Percentiles rank a stretch among this genome's conserved stretches.
Conservation (phyloP, 2,888 invertebrate genomes). For the Danaus chrysippus region DNA sequence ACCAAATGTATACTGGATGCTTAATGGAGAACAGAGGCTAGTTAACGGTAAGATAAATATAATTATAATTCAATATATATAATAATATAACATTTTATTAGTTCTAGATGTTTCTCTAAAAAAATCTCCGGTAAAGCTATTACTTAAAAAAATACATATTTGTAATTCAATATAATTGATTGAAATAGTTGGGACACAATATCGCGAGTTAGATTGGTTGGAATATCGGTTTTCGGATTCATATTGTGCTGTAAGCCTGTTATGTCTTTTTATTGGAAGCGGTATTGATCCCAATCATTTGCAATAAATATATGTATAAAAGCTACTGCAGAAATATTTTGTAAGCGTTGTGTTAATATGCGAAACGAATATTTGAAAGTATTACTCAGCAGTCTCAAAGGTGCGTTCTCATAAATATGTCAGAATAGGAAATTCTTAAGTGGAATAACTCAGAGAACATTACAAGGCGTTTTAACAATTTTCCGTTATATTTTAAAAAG, state of each 20-base stretch:
- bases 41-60: conserved; percentile 75
- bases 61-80: background rate
- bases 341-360: too few species aligned
- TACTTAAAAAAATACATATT: too few species aligned
- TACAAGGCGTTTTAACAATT: conserved; percentile 18
- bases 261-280: background rate
- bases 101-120: background rate
- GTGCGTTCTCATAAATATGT: conserved; percentile 1
- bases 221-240: background rate
- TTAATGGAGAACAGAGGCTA: conserved; percentile 81
- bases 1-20: conserved; percentile 87
- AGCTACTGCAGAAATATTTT: background rate
- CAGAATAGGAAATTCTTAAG: background rate
- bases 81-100: background rate
- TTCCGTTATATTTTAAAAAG: conserved; percentile 19
- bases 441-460: conserved; percentile 11
- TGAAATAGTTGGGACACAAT: background rate
- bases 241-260: background rate
- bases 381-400: too few species aligned
- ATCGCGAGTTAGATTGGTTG: background rate
- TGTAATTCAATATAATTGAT: background rate
- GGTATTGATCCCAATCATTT: background rate
- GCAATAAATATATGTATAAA: background rate
- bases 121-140: too few species aligned
- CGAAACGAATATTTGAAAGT: too few species aligned